phyloP scores from a whole-genome alignment of 2,797 vertebrate species.

The Phoeniculus purpureus region DNA sequence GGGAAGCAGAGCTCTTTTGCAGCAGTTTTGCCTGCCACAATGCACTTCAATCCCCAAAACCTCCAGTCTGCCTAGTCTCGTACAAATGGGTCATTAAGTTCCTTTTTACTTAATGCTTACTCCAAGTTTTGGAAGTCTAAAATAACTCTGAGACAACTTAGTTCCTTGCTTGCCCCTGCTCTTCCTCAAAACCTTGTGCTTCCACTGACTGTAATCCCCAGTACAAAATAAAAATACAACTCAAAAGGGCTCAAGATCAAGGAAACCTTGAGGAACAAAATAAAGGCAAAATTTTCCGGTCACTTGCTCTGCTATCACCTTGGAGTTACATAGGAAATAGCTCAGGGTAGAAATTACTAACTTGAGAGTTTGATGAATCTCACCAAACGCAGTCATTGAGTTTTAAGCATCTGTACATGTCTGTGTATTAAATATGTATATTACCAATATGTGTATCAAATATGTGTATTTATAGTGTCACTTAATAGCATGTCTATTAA shows the following conservation, averaged over 20 bases:
- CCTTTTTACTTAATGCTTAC: slow-evolving; percentile 30
- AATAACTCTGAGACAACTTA: neutral
- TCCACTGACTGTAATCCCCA: neutral
- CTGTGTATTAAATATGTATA: no score
- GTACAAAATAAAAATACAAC: neutral
- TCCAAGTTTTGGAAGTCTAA: neutral
- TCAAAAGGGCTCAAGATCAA: neutral
- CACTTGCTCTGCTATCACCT: neutral
- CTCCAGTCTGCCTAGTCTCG: neutral
- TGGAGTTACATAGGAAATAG: neutral
- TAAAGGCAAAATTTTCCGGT: neutral
- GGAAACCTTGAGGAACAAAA: neutral
- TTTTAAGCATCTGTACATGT: neutral
- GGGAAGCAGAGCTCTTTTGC: neutral
- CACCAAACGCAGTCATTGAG: neutral
- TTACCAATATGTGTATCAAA: no score
- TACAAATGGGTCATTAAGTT: slow-evolving; percentile 2
- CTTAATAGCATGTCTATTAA: no score
- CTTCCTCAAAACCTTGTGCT: neutral
- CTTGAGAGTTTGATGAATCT: neutral
- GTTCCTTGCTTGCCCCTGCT: neutral
- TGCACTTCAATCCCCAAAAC: neutral
- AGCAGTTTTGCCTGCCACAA: neutral
- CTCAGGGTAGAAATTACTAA: neutral
- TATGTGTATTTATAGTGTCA: no score